Conservation (phyloP, 2,888 invertebrate genomes). For the Ernsta delagoae region DNA sequence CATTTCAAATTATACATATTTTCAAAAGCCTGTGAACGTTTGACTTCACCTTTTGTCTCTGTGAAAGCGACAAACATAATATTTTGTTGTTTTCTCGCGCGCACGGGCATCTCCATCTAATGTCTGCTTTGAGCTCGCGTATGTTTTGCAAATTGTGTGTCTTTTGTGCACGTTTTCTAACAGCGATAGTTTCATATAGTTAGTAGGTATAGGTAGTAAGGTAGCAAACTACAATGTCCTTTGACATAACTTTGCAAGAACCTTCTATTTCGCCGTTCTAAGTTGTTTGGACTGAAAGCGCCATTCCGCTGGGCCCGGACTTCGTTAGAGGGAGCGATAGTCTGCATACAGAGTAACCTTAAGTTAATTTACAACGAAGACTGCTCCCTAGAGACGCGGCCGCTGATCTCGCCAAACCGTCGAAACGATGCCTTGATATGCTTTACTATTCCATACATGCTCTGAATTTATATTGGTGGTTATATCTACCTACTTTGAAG, state of each 20-base stretch:
- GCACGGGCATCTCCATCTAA: constrained; percentile 3
- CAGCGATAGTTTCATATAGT: not conserved
- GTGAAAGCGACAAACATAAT: constrained; percentile 19
- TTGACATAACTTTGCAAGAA: constrained; percentile 40
- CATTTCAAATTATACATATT: not conserved
- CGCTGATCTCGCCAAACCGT: constrained; percentile 62
- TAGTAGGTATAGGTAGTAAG: not conserved
- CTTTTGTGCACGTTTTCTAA: constrained; percentile 12
- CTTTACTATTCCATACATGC: constrained; percentile 56
- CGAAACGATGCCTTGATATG: constrained; percentile 60
- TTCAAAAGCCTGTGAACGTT: constrained; percentile 7
- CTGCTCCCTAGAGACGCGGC: constrained; percentile 59
- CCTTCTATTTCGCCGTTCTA: constrained; percentile 49
- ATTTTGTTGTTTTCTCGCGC: constrained; percentile 22
- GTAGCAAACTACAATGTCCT: not conserved
- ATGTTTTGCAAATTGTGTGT: constrained; percentile 23
- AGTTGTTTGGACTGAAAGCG: constrained; percentile 52
- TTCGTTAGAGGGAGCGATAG: constrained; percentile 69
- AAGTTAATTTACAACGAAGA: constrained; percentile 78
- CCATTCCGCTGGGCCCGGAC: constrained; percentile 65
- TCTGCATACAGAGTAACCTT: constrained; percentile 80
- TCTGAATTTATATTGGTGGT: constrained; percentile 55
- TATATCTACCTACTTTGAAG: not conserved
- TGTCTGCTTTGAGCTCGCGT: constrained; percentile 21
- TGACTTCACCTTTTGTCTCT: constrained; percentile 15